A percentile compares a stretch with the other conserved stretches of the same genome.
Evolutionary conservation across 2,888 invertebrate species (phyloP).

Genomic region (Pyralis farinalis): DNA sequence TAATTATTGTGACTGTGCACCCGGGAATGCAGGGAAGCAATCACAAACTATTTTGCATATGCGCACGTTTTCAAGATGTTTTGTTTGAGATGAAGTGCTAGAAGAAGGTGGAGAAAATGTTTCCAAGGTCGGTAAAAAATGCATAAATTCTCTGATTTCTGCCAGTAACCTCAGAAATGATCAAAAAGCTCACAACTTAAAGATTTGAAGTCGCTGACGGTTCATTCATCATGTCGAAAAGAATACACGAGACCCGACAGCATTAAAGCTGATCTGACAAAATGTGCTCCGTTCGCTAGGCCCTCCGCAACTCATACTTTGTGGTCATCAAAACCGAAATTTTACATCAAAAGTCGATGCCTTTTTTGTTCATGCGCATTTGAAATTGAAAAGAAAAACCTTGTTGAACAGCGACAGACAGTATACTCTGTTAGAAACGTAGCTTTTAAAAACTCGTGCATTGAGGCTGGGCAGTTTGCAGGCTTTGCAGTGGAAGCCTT

Average conservation of each 20-base stretch:
- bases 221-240: too few species aligned
- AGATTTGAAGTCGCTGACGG: too few species aligned
- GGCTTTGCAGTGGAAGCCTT: background rate
- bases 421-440: background rate
- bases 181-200: too few species aligned
- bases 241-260: too few species aligned
- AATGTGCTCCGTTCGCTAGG: conserved; percentile 2
- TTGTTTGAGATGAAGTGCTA: background rate
- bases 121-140: background rate
- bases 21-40: conserved; percentile 13
- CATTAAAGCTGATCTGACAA: background rate
- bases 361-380: background rate
- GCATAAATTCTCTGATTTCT: background rate
- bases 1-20: conserved; percentile 21
- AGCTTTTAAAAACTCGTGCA: conserved; percentile 1
- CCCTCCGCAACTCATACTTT: conserved; percentile 5
- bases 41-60: background rate
- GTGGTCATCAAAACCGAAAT: conserved; percentile 6
- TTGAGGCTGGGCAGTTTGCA: background rate
- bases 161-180: background rate
- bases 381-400: background rate
- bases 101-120: background rate
- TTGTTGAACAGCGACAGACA: background rate
- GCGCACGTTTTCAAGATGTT: background rate
- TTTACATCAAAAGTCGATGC: conserved; percentile 1